phyloP scores from a whole-genome alignment of 2,113 vertebrate species.

The Gadus macrocephalus region DNA sequence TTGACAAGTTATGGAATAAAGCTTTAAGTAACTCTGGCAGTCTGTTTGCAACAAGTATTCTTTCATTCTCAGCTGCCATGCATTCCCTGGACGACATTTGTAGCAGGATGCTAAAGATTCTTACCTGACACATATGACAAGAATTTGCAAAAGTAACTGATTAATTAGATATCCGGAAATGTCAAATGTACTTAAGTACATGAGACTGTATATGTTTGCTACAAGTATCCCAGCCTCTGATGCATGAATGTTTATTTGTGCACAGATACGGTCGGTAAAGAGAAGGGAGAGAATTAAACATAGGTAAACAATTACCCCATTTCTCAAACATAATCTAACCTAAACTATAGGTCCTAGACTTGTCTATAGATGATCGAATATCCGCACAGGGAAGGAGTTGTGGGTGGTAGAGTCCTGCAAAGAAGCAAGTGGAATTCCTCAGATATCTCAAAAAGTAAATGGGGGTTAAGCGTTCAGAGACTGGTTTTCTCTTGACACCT shows the following conservation, averaged over 20 bases:
- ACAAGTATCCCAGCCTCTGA: no score
- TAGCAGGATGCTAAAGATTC: slow-evolving; percentile 1
- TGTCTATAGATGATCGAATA: not conserved
- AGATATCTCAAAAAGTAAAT: slow-evolving; percentile 24
- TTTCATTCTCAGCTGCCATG: not conserved
- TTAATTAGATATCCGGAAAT: no score
- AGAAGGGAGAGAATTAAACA: no score
- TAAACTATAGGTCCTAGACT: slow-evolving; percentile 8
- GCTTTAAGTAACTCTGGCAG: slow-evolving; percentile 18
- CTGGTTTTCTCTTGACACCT: slow-evolving; percentile 20
- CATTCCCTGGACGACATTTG: slow-evolving; percentile 37
- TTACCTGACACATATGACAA: not conserved
- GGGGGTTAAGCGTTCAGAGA: slow-evolving; percentile 34
- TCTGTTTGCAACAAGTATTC: slow-evolving; percentile 22
- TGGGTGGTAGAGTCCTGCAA: slow-evolving; percentile 18
- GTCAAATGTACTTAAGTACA: no score
- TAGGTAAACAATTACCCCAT: slow-evolving; percentile 4
- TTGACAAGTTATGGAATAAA: slow-evolving; percentile 31
- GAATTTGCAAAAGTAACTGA: no score
- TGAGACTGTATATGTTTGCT: no score
- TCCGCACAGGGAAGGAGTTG: slow-evolving; percentile 1
- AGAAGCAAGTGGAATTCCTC: slow-evolving; percentile 43
- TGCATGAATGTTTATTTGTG: no score
- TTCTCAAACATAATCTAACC: not conserved
- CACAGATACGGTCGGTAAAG: no score